phyloP scores from a whole-genome alignment of 2,888 invertebrate genomes.

The Drosophila trichaetosa region DNA sequence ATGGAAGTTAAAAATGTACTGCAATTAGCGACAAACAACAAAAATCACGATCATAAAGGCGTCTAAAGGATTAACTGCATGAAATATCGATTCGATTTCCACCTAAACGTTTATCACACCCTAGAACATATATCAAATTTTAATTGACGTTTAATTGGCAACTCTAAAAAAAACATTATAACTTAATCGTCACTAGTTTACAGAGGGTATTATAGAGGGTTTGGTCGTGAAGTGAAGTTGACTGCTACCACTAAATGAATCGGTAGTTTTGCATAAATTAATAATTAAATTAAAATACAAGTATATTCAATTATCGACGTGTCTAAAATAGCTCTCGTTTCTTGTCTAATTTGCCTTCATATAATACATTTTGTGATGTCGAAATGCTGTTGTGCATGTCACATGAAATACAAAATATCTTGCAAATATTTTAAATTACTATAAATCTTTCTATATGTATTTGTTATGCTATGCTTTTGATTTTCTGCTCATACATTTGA shows the following conservation, averaged over 20 bases:
- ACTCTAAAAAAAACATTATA: not conserved
- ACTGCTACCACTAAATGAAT: not conserved
- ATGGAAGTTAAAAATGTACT: constrained; percentile 39
- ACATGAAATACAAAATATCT: constrained; percentile 20
- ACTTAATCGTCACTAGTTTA: not conserved
- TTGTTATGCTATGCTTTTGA: constrained; percentile 16
- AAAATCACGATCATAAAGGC: not conserved
- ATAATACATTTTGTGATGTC: not conserved
- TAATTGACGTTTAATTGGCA: not conserved
- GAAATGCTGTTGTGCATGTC: constrained; percentile 16
- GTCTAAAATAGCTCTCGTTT: not conserved
- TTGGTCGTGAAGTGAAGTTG: not conserved
- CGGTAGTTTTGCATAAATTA: not conserved
- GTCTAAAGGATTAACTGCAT: constrained; percentile 9
- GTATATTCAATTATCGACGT: not conserved
- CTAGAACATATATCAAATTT: not conserved
- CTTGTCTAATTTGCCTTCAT: not conserved
- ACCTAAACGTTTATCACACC: constrained; percentile 18
- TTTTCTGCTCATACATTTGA: constrained; percentile 22
- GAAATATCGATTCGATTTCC: constrained; percentile 8
- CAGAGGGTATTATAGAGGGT: not conserved
- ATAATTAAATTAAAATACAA: not conserved
- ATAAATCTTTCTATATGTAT: constrained; percentile 8
- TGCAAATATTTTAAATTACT: constrained; percentile 43
- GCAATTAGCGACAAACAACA: constrained; percentile 56